Conservation (phyloP, 1,140 invertebrate genomes). For the Andricus grossulariae region DNA sequence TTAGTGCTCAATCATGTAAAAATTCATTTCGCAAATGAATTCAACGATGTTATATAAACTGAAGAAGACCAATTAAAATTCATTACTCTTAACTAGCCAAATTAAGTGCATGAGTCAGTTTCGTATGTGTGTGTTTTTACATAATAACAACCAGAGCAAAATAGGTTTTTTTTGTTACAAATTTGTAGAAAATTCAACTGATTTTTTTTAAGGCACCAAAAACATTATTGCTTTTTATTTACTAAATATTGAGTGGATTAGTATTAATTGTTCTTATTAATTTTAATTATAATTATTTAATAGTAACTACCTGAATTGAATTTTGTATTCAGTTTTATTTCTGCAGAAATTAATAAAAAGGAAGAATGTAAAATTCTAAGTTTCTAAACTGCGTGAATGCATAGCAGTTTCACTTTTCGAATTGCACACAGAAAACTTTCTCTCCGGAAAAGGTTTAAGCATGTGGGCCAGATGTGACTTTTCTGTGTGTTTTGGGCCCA, state of each 20-base stretch:
- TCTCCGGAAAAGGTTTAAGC: background rate
- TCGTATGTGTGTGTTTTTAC: conserved; percentile 34
- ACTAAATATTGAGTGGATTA: no score
- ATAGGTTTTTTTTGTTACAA: no score
- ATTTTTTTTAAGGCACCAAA: no score
- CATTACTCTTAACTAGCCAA: conserved; percentile 71
- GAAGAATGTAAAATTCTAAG: background rate
- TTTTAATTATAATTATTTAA: no score
- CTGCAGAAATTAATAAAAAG: background rate
- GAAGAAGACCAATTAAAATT: conserved; percentile 70
- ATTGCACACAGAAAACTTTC: background rate
- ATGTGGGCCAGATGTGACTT: conserved; percentile 23
- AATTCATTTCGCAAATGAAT: background rate
- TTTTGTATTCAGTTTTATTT: no score
- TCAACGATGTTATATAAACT: conserved; percentile 16
- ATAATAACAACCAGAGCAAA: background rate
- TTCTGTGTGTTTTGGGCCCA: conserved; percentile 20
- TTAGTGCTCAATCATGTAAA: background rate
- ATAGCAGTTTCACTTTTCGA: background rate
- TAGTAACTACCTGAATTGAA: no score
- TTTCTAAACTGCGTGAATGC: background rate
- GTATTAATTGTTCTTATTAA: no score
- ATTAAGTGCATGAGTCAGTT: conserved; percentile 66
- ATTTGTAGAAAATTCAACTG: no score
- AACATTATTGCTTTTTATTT: no score